phyloP scores from a whole-genome alignment of 2,888 invertebrate species.

The Cephalotes varians region DNA sequence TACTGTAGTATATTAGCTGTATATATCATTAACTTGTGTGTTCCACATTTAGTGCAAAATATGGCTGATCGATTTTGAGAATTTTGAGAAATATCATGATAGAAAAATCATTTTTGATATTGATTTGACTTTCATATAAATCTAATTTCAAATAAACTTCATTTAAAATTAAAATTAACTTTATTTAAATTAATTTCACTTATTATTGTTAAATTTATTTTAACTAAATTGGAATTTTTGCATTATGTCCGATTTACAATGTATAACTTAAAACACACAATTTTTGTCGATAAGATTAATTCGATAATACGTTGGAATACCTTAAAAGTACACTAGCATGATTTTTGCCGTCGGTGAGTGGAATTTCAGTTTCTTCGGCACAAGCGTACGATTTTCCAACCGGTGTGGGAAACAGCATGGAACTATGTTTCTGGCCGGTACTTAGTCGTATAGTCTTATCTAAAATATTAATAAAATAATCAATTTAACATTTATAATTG shows the following conservation, averaged over 20 bases:
- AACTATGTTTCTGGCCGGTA: constrained; percentile 87
- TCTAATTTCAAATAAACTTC: not conserved
- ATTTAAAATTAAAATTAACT: too few species aligned
- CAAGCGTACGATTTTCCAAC: constrained; percentile 95
- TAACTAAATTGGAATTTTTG: not conserved
- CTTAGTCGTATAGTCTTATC: constrained; percentile 87
- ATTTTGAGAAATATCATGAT: not conserved
- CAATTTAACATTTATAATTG: not conserved
- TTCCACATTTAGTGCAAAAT: not conserved
- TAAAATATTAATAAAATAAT: constrained; percentile 61
- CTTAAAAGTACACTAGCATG: constrained; percentile 80
- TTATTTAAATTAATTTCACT: too few species aligned
- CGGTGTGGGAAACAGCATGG: constrained; percentile 93
- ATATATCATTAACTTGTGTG: not conserved
- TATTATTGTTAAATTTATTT: not conserved
- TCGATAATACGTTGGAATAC: constrained; percentile 61
- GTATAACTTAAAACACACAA: not conserved
- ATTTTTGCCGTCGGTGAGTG: constrained; percentile 87
- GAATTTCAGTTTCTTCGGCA: constrained; percentile 88
- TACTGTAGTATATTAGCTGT: not conserved
- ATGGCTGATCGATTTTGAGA: not conserved
- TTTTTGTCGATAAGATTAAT: not conserved
- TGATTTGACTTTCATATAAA: not conserved
- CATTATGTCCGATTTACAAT: not conserved
- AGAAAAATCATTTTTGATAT: not conserved